Evolutionary conservation across 2,888 invertebrate species (phyloP).

Genomic region (Cheilosia variabilis): DNA sequence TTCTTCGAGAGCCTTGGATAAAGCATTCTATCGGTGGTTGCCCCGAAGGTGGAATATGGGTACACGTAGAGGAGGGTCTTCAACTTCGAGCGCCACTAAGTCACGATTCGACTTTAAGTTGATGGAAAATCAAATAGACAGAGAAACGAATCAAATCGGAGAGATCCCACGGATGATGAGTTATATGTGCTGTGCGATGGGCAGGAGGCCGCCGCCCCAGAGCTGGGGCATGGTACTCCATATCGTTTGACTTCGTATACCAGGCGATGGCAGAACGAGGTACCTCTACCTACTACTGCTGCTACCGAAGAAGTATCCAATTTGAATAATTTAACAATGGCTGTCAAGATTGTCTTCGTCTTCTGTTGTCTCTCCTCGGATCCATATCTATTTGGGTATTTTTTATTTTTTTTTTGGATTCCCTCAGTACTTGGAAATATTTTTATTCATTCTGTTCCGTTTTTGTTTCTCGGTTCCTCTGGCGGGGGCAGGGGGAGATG

Average conservation of each 20-base stretch:
- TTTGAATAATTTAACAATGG: constrained; percentile 75
- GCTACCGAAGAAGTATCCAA: constrained; percentile 75
- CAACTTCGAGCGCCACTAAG: constrained; percentile 70
- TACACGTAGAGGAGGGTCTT: constrained; percentile 35
- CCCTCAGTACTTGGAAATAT: constrained; percentile 55
- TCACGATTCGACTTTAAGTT: constrained; percentile 75
- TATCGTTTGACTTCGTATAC: constrained; percentile 58
- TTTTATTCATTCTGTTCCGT: constrained; percentile 22
- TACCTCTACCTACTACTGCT: constrained; percentile 8
- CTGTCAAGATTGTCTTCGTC: constrained; percentile 75
- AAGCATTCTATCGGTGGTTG: constrained; percentile 31
- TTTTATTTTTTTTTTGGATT: constrained; percentile 42
- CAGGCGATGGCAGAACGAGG: not conserved
- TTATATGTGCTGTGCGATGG: constrained; percentile 38
- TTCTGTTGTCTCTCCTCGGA: constrained; percentile 57
- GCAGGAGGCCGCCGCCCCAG: constrained; percentile 4
- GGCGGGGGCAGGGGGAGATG: not conserved
- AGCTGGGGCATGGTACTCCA: constrained; percentile 59
- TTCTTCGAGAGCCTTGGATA: constrained; percentile 34
- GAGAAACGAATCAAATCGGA: constrained; percentile 65
- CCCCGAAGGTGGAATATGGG: constrained; percentile 39
- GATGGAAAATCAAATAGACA: constrained; percentile 74
- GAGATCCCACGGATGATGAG: constrained; percentile 73
- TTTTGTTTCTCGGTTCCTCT: constrained; percentile 27
- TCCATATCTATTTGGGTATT: constrained; percentile 18